Conservation (phyloP, 2,888 invertebrate species). For the Dolomedes plantarius region DNA sequence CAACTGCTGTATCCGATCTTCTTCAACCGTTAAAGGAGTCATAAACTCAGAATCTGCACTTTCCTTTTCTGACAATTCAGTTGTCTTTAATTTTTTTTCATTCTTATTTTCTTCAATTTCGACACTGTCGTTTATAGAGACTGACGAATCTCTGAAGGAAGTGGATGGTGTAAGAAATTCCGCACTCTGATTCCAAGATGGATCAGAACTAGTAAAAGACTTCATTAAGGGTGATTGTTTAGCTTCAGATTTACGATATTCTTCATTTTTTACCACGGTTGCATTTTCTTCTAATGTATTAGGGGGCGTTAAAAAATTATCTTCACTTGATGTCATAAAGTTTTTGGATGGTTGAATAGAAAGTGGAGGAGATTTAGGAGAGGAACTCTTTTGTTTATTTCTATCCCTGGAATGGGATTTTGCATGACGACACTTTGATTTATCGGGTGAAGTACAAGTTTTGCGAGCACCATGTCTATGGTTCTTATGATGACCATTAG, state of each 20-base stretch:
- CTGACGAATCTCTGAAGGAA: constrained; percentile 34
- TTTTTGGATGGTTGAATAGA: constrained; percentile 7
- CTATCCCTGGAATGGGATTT: constrained; percentile 20
- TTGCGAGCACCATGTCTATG: not conserved
- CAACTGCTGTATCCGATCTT: not conserved
- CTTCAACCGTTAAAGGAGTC: not conserved
- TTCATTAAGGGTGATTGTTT: constrained; percentile 35
- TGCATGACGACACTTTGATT: not conserved
- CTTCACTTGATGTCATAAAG: constrained; percentile 42
- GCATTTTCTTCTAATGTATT: constrained; percentile 30
- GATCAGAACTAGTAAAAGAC: constrained; percentile 52
- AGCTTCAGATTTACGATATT: no score
- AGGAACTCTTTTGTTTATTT: not conserved
- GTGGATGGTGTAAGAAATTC: constrained; percentile 55
- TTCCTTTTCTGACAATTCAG: not conserved
- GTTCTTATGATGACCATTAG: constrained; percentile 11
- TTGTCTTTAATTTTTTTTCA: not conserved
- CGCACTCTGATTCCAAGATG: constrained; percentile 38
- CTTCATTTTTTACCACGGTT: no score
- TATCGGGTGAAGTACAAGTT: constrained; percentile 28
- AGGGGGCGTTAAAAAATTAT: constrained; percentile 46
- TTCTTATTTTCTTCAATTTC: not conserved
- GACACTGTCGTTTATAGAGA: constrained; percentile 14
- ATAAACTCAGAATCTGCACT: not conserved
- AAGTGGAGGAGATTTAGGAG: constrained; percentile 17